A percentile compares a stretch with the other conserved stretches of the same genome.
These are phyloP conservation scores for Pammene aurita DNA, from an alignment of 2,888 invertebrate species.

Conservation along the genomic window DNA sequence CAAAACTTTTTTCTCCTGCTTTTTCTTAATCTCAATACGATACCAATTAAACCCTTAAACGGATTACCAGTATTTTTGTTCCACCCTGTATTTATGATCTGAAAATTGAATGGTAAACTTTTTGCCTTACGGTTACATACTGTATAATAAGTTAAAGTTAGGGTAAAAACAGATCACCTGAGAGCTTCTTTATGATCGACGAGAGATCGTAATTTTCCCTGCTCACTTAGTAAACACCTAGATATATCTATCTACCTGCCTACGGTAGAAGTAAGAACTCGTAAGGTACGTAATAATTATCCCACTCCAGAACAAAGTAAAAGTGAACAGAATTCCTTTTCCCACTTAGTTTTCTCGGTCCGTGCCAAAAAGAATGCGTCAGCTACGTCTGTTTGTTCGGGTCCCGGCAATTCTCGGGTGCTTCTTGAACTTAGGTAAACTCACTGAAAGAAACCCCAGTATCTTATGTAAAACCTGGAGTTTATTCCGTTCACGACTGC, in stretches of 20 bases:
- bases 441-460: constrained; percentile 15
- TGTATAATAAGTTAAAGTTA: too few species aligned
- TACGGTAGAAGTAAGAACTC: not conserved
- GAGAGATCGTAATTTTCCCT: constrained; percentile 41
- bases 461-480: not conserved
- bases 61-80: too few species aligned
- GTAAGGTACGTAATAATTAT: constrained; percentile 63
- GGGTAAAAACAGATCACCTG: too few species aligned
- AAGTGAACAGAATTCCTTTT: constrained; percentile 64
- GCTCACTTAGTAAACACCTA: too few species aligned
- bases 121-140: too few species aligned
- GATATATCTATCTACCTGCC: too few species aligned
- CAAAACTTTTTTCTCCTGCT: too few species aligned
- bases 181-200: not conserved
- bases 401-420: constrained; percentile 52
- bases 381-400: constrained; percentile 58
- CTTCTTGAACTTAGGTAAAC: constrained; percentile 25
- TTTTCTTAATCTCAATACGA: too few species aligned
- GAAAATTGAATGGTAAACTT: too few species aligned
- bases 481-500: not conserved
- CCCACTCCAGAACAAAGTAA: constrained; percentile 64
- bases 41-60: too few species aligned
- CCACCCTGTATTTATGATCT: too few species aligned
- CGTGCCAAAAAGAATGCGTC: constrained; percentile 72
- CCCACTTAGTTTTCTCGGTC: constrained; percentile 74